Evolutionary conservation across 2,113 vertebrate genomes (phyloP).

Genomic region (Sebastes schlegelii): DNA sequence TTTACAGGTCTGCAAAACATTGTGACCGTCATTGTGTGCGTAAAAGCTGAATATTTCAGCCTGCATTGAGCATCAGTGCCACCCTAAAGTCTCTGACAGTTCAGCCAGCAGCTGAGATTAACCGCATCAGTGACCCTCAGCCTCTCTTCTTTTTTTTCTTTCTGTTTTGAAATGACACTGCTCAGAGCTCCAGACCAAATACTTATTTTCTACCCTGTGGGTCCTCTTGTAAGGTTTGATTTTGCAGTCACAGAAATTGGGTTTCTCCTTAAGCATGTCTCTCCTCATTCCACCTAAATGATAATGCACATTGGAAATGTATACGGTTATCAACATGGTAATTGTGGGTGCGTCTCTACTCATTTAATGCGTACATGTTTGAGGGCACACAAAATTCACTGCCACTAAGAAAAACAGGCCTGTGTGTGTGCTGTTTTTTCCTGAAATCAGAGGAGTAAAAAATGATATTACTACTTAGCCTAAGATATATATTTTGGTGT

Average conservation of each 20-base stretch:
- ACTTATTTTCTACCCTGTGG: not conserved
- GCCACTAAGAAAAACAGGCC: not conserved
- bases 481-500: not conserved
- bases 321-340: not conserved
- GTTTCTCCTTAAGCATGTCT: not conserved
- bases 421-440: not conserved
- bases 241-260: not conserved
- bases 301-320: not conserved
- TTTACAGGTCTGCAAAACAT: not conserved
- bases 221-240: not conserved
- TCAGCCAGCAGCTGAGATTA: constrained; percentile 7
- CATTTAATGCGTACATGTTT: not conserved
- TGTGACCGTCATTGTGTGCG: not conserved
- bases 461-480: not conserved
- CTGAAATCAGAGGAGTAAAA: not conserved
- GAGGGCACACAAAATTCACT: not conserved
- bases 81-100: not conserved
- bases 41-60: not conserved
- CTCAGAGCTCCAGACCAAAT: not conserved
- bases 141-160: not conserved
- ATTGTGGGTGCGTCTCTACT: not conserved
- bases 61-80: not conserved
- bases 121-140: constrained; percentile 3
- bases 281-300: not conserved
- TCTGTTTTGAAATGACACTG: not conserved